Evolutionary conservation across 2,888 invertebrate species (phyloP).

Genomic region (Drosophila algonquin): DNA sequence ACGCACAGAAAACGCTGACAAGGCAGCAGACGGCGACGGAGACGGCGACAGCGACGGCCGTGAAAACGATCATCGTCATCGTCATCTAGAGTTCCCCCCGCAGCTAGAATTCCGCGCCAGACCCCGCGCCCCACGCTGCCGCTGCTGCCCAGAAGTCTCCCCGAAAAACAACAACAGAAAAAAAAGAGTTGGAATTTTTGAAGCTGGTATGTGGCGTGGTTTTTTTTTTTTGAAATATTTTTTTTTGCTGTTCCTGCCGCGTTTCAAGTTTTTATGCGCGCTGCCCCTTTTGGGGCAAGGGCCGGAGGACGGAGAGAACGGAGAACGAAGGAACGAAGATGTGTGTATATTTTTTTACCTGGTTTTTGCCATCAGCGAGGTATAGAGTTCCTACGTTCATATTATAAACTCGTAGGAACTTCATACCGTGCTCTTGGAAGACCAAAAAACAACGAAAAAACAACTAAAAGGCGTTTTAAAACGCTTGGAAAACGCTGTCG

Average conservation of each 20-base stretch:
- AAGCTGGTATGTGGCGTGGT: slow-evolving; percentile 41
- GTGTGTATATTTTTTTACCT: slow-evolving; percentile 61
- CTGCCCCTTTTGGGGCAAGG: background rate
- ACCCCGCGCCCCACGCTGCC: background rate
- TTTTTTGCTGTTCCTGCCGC: slow-evolving; percentile 18
- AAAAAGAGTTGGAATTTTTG: slow-evolving; percentile 45
- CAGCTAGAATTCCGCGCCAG: slow-evolving; percentile 27
- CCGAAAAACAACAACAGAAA: slow-evolving; percentile 25
- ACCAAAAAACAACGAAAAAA: slow-evolving; percentile 86
- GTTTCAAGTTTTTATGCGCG: slow-evolving; percentile 38
- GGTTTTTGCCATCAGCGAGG: slow-evolving; percentile 94
- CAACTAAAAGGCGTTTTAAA: background rate
- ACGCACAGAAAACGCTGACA: slow-evolving; percentile 30
- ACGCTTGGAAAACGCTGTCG: background rate
- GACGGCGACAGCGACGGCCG: slow-evolving; percentile 11
- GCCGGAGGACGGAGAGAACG: background rate
- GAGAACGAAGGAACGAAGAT: slow-evolving; percentile 43
- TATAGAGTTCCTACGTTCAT: slow-evolving; percentile 97
- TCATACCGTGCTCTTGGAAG: slow-evolving; percentile 99
- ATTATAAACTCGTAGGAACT: slow-evolving; percentile 94
- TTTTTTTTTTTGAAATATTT: slow-evolving; percentile 23
- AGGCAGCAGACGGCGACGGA: slow-evolving; percentile 25
- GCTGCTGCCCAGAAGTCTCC: slow-evolving; percentile 19
- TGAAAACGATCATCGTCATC: slow-evolving; percentile 27
- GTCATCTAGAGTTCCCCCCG: slow-evolving; percentile 38